Evolutionary conservation across 2,888 invertebrate genomes (phyloP).

Genomic region (Rhaphigaster nebulosa): DNA sequence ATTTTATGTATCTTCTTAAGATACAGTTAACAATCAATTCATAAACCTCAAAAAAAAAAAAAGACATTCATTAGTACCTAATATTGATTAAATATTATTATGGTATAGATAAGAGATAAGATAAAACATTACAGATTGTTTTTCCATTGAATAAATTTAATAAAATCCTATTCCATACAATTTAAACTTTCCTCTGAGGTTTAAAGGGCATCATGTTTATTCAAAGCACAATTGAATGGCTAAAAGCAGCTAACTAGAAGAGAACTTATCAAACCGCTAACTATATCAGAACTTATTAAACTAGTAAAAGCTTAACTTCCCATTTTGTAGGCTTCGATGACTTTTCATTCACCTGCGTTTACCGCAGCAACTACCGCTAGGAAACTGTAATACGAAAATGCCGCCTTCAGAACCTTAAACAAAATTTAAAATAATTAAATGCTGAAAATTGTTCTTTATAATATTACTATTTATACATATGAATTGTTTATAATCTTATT

Average conservation of each 20-base stretch:
- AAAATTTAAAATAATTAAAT: neutral
- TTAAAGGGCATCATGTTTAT: neutral
- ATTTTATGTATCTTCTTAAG: too few relatives aligned
- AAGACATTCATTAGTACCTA: too few relatives aligned
- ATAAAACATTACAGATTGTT: too few relatives aligned
- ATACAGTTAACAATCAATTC: too few relatives aligned
- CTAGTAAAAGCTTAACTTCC: neutral
- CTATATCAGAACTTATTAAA: neutral
- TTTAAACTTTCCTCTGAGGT: neutral
- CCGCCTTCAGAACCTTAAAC: conserved; percentile 60
- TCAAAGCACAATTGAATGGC: neutral
- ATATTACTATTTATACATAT: too few relatives aligned
- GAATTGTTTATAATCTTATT: too few relatives aligned
- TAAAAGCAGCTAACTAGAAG: neutral
- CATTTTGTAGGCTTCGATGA: neutral
- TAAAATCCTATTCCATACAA: neutral
- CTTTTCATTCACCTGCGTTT: neutral
- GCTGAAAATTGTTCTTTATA: too few relatives aligned
- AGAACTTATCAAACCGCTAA: neutral
- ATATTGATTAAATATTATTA: too few relatives aligned
- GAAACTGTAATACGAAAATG: conserved; percentile 61
- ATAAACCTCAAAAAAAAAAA: too few relatives aligned
- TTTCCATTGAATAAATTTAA: neutral
- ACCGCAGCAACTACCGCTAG: conserved; percentile 40
- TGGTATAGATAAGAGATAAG: too few relatives aligned